phyloP scores from a whole-genome alignment of 2,888 invertebrate species.

The Lutraria lutraria region DNA sequence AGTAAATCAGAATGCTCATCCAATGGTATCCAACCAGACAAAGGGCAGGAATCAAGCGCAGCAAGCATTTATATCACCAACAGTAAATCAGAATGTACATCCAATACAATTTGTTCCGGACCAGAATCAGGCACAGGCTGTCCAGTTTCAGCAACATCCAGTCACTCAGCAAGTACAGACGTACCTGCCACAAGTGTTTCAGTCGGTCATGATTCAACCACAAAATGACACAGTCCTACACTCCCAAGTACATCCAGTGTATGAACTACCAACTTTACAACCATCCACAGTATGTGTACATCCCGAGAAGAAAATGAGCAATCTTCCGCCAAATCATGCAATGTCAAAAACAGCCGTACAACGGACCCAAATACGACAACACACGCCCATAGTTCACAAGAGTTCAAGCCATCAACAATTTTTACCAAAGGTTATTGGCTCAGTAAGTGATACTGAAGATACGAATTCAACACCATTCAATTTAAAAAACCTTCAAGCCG shows the following conservation, averaged over 20 bases:
- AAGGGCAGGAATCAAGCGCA: not conserved
- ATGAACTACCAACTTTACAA: not conserved
- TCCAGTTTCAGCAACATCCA: not conserved
- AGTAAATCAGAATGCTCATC: constrained; percentile 22
- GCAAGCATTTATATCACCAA: not conserved
- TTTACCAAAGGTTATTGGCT: not conserved
- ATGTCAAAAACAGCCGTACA: not conserved
- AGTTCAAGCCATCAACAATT: not conserved
- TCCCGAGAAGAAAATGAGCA: not conserved
- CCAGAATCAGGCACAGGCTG: not conserved
- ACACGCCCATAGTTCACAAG: not conserved
- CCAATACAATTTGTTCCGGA: not conserved
- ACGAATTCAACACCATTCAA: not conserved
- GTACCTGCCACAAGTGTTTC: not conserved
- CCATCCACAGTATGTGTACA: not conserved
- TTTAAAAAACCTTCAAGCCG: not conserved
- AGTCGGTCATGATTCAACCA: not conserved
- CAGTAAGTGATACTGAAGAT: not conserved
- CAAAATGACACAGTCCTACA: not conserved
- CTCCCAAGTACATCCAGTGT: not conserved
- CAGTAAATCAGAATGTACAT: constrained; percentile 24
- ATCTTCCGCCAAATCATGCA: not conserved
- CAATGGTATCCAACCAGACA: not conserved
- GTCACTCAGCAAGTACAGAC: not conserved
- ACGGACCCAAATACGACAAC: not conserved